Evolutionary conservation across 2,113 vertebrate genomes (phyloP).

Genomic region (Nothocercus nigrocapillus): DNA sequence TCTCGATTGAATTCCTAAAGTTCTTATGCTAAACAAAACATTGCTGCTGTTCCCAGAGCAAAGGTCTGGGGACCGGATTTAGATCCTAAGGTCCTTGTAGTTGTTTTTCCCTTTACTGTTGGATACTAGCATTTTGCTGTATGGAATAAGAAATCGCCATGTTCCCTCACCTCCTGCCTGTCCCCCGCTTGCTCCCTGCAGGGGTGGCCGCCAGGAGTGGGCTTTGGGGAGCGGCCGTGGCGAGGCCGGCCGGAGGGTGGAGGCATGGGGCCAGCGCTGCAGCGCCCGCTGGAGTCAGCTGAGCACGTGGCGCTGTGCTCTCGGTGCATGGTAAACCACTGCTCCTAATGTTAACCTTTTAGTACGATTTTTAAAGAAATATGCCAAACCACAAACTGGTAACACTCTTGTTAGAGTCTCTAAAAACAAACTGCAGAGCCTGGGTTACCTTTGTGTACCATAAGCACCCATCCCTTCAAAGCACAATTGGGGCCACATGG

Average conservation of each 20-base stretch:
- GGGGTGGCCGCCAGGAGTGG: not conserved
- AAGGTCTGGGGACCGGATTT: constrained; percentile 53
- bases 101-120: constrained; percentile 15
- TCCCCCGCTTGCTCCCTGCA: not conserved
- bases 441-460: not conserved
- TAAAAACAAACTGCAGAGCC: not conserved
- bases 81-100: constrained; percentile 4
- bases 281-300: not conserved
- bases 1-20: constrained; percentile 58
- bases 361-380: not conserved
- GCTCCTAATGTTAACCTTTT: not conserved
- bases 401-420: not conserved
- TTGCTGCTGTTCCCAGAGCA: constrained; percentile 25
- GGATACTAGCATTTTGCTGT: not conserved
- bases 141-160: rapidly evolving
- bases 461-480: not conserved
- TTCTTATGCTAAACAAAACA: constrained; percentile 52
- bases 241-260: not conserved
- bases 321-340: not conserved
- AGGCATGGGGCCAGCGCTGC: not conserved
- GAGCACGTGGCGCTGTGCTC: not conserved
- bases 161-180: not conserved
- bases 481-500: rapidly evolving
- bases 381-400: not conserved
- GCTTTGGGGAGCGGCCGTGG: not conserved